Base-by-base conservation (phyloP, 2,888 invertebrate genomes). In the Falcaria lacertinaria region DNA sequence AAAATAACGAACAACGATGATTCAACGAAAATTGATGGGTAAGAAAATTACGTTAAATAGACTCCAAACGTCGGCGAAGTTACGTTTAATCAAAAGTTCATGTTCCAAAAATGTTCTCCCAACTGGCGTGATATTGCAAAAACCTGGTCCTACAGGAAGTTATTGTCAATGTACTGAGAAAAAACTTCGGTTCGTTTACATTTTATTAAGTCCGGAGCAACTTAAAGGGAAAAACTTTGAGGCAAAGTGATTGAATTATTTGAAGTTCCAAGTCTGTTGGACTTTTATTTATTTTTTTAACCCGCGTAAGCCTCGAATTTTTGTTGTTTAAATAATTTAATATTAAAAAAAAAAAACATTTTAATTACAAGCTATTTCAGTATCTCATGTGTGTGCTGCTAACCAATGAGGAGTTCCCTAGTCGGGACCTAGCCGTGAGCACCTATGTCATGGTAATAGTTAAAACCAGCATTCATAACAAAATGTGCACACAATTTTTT, bases 141-240 rank as follows among this genome's bases (percentile, higher is more conserved):
- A 22, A 19, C 13, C 5, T 22, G 14, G n/a, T n/a, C 17, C 13
- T 17, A 7, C 14, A 22, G 14, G 36, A 36, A n/a, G 19, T 13
- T 44, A 45, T 36, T 45, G 43, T 37, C 52, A 49, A 48, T 50
- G 50, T 51, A 47, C 46, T 48, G 43, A 33, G 33, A 13, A 55
- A 55, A 60, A 62, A 64, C 48, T 62, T 61, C 39, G 41, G 74
- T 69, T 78, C 74, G 78, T 80, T 72, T 78, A 69, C 78, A 80
- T 79, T 79, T 78, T 79, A 80, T 78, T 74, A 79, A 72, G 60
- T 69, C 53, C 42, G 54, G 61, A 73, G 64, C 67, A 68, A 72
- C 67, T 67, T 68, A 57, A 47, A 48, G 42, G 43, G 44, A 47
- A 42, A 57, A 65, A 66, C 54, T 73, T 69, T 62, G 43, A 49